Conservation (phyloP, 2,888 invertebrate genomes). For the Sylvicola fuscatus region DNA sequence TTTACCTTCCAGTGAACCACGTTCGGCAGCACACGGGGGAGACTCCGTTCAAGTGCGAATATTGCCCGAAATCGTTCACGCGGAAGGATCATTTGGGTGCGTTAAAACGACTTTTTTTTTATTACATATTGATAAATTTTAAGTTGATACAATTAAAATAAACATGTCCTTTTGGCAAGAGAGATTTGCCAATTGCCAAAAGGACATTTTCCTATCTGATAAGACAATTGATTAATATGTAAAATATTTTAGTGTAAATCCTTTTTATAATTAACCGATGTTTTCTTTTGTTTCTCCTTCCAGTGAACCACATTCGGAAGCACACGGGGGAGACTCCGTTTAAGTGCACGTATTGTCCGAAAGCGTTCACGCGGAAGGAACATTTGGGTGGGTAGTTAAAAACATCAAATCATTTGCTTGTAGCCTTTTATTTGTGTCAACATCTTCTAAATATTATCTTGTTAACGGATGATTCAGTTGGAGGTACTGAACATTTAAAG, state of each 20-base stretch:
- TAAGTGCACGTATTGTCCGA: conserved; percentile 70
- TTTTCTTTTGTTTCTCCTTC: conserved; percentile 9
- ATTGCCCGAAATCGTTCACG: conserved; percentile 70
- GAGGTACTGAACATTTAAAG: too few relatives aligned
- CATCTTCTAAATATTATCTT: too few relatives aligned
- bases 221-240: too few relatives aligned
- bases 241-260: too few relatives aligned
- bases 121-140: conserved; percentile 1
- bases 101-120: neutral
- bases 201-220: too few relatives aligned
- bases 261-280: too few relatives aligned
- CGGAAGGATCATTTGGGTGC: conserved; percentile 56
- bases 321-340: conserved; percentile 70
- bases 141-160: too few relatives aligned
- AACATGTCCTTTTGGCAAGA: too few relatives aligned
- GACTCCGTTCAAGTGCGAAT: conserved; percentile 59
- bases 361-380: conserved; percentile 70
- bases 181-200: too few relatives aligned
- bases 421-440: too few relatives aligned
- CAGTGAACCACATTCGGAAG: conserved; percentile 47
- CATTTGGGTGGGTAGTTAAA: conserved; percentile 35
- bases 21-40: conserved; percentile 69
- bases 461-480: too few relatives aligned
- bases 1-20: conserved; percentile 55
- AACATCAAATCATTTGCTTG: too few relatives aligned